Conservation (phyloP, 2,113 vertebrate species). For the Cavia aperea region DNA sequence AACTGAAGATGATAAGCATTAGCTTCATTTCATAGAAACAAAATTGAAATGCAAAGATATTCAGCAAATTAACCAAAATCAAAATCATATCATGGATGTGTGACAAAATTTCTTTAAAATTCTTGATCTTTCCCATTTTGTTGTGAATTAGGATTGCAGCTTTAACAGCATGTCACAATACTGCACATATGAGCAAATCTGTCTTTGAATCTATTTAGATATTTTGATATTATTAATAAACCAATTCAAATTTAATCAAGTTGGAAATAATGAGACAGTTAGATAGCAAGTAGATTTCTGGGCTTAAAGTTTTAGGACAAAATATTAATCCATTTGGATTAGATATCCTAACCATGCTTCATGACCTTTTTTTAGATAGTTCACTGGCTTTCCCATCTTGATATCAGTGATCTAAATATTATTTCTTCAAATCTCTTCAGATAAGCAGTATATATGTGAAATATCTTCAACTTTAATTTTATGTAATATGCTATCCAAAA, state of each 20-base stretch:
- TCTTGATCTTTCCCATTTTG: not conserved
- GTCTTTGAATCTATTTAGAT: not conserved
- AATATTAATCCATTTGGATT: not conserved
- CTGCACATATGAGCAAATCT: not conserved
- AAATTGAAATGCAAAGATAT: not conserved
- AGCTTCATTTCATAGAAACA: not conserved
- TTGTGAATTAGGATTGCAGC: not conserved
- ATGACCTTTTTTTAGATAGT: not conserved
- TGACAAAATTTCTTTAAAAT: not conserved
- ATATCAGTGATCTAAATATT: not conserved
- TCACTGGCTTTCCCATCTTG: not conserved
- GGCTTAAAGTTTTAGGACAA: not conserved
- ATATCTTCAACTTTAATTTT: not conserved
- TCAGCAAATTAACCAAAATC: not conserved
- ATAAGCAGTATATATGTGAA: not conserved
- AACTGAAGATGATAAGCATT: not conserved
- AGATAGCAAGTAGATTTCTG: not conserved
- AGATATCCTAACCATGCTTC: not conserved
- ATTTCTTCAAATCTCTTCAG: not conserved
- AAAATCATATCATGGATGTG: not conserved
- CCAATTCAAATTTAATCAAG: not conserved
- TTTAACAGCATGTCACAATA: not conserved
- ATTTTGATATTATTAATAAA: not conserved
- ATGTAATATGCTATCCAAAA: not conserved
- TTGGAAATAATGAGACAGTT: not conserved